These are phyloP conservation scores for Cichlasoma orientale DNA, from an alignment of 2,797 vertebrate genomes.

Conservation along the genomic window DNA sequence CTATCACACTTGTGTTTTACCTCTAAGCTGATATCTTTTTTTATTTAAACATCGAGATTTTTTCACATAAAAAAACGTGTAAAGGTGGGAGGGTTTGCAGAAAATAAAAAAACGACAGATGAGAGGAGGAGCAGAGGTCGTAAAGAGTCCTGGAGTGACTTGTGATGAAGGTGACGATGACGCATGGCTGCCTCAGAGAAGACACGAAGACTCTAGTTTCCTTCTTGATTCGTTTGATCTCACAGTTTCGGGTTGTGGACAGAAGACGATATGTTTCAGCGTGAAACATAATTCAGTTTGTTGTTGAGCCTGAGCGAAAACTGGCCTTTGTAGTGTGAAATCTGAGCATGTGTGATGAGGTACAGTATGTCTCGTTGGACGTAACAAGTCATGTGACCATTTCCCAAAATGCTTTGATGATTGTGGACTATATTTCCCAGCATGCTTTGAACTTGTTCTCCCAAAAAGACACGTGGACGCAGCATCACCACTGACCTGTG, in stretches of 20 bases:
- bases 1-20: slow-evolving; percentile 36
- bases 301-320: background rate
- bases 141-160: background rate
- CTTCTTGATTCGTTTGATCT: background rate
- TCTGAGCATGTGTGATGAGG: slow-evolving; percentile 32
- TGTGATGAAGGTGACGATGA: background rate
- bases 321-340: slow-evolving; percentile 46
- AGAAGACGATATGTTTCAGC: slow-evolving; percentile 17
- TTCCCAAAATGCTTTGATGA: slow-evolving; percentile 31
- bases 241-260: slow-evolving; percentile 9
- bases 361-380: slow-evolving; percentile 27
- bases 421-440: slow-evolving; percentile 49
- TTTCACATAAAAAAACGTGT: slow-evolving; percentile 34
- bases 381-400: slow-evolving; percentile 16
- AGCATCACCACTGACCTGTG: background rate
- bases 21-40: slow-evolving; percentile 24
- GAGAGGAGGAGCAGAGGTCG: background rate
- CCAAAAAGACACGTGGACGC: background rate
- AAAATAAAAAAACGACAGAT: background rate
- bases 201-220: slow-evolving; percentile 1
- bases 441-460: slow-evolving; percentile 36
- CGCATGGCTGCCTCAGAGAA: slow-evolving; percentile 14
- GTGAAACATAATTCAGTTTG: background rate
- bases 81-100: slow-evolving; percentile 25
- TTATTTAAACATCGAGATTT: slow-evolving; percentile 34